Evolutionary conservation across 2,113 vertebrate genomes (phyloP), one percentile per base, ranked within the genome.

Genomic region (Anarhynchus alexandrinus): DNA sequence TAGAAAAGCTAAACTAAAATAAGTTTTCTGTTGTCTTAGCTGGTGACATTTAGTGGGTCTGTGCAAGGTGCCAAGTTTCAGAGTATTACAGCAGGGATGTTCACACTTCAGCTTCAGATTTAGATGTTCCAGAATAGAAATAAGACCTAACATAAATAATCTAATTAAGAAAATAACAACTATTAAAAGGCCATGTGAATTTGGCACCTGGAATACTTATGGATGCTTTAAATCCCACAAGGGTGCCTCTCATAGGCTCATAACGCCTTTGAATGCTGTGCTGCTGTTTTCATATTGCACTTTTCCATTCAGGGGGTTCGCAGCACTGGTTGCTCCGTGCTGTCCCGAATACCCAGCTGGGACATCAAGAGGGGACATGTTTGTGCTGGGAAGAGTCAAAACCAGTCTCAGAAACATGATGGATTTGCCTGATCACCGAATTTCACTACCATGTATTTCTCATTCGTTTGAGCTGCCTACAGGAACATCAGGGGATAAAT

Each of bases 161-260:
- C 65, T 91, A 94, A 96, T 94, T 89, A 91, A 87, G 77, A 94
- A 92, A 95, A 96, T 77, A 61, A 72, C 57, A 70, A 15, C 89
- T 78, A 64, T 82, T 93, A 49, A 94, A 94, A 94, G 52, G 32
- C 40, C n/a, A 45, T 47, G 20, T 66, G 77, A 89, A 69, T 93
- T 82, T 84, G 43, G 43, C 69, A 71, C 45, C 80, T 86, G 80
- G 26, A 84, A 69, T 69, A 62, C 32, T 86, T 86, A 27, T 1
- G 30, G 16, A 29, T 25, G n/a, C 23, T 92, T 73, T 80, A 92
- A 91, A 79, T 72, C 30, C 49, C 70, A 16, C 11, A 29, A 26
- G 42, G 26, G 3, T 54, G 12, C 45, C 54, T 88, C 66, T 69
- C 14, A 8, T 1, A 30, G 26, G 13, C 21, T 76, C 42, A 9